Evolutionary conservation across 2,888 invertebrate species (phyloP), one percentile per base, ranked within the genome.

Genomic region (Ophioninae sp.): DNA sequence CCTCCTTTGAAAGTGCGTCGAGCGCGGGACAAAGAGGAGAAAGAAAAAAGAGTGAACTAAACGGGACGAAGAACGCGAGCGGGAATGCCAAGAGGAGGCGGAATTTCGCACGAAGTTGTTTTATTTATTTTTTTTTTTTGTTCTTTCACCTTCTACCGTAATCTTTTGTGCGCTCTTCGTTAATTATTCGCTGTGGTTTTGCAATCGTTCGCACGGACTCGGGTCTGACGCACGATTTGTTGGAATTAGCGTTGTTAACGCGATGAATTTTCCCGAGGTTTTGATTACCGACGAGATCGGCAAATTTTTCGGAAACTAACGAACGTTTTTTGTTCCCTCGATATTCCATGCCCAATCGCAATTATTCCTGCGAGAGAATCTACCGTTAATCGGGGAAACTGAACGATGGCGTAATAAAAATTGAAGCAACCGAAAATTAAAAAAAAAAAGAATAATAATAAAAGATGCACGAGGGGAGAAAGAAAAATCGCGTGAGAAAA

Each of bases 141-240:
- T 20, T 23, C 72, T 65, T 61, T 56, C 67, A 67, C 50, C 30
- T 37, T 37, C 67, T 5, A 30, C 59, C 75, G 39, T 41, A 50
- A 50, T 61, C 76, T 61, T 65, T 77, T 65, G 80, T 70, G 41
- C 59, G 37, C 23, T 39, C 76, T 57, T 77, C 72, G 72, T 76
- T 77, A 72, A 81, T 81, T 72, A 81, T 81, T 72, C 81, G 59
- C 72, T 37, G 17, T 72, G 21, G 30, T 77, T 70, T 72, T 44
- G 8, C 44, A 20, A 39, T 8, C 59, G 37, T 44, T n/a, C 56
- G 20, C 56, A 70, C 23, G 6, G 56, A 2, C n/a, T 56, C 6
- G 20, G 8, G 56, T 30, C 30, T 57, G n/a, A n/a, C 50, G 56
- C 20, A 10, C 1, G 10, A 70, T 23, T 56, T 56, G 50, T 20